Evolutionary conservation across 1,140 invertebrate species (phyloP), one percentile per base, ranked within the genome.

Genomic region (Drosophila leontia): DNA sequence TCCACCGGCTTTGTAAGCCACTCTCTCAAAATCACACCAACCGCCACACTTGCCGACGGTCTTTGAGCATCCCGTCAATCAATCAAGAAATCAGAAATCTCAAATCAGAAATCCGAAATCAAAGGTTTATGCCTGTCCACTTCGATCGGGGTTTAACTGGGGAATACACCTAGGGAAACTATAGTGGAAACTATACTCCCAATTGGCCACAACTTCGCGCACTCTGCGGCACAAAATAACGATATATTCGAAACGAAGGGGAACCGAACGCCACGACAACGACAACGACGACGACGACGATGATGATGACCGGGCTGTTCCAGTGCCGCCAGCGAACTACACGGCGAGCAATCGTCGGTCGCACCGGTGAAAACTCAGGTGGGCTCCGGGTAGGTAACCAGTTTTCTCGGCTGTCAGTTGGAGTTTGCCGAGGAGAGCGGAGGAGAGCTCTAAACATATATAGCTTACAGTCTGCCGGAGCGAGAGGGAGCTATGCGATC

Each of bases 251-350:
- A 57, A 48, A 13, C 45, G 59, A 69, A 63, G 37, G 32, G 47
- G 47, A 77, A 65, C 67, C 82, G 78, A 79, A 68, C 80, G 74
- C 81, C 75, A 74, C 60, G 23, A 65, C 57, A 32, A 65, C 56
- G 57, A 75, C n/a, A n/a, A n/a, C 80, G 71, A 90, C 85, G 47
- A 50, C 80, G 75, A 72, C 59, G 34, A 67, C 53, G 60, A 63
- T 47, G 63, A 65, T 60, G 71, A 75, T 85, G 82, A 90, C 85
- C 75, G 85, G 81, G 86, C 85, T 76, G 78, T 76, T 87, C 70
- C 85, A 82, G 64, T 77, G 85, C 85, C 85, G 86, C 75, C 80
- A 90, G 82, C 85, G 60, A 82, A 90, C 85, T 90, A 90, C 85
- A 64, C 69, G 64, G 74, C 70, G 57, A 83, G 72, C 76, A 78